phyloP scores from a whole-genome alignment of 2,888 invertebrate genomes.

The Sisyra nigra region DNA sequence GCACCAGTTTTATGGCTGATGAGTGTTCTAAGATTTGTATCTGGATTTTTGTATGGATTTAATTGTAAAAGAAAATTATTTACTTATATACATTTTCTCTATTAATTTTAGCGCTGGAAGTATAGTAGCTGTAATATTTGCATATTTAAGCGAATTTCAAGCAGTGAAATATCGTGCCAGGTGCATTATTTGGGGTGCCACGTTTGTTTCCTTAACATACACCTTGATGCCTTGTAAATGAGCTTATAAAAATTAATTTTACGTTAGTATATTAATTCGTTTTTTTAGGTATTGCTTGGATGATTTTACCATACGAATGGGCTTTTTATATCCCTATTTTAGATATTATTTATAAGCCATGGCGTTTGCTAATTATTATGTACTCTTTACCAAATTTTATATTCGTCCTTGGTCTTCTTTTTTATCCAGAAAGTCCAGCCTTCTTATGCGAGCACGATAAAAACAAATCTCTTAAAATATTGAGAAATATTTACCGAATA shows the following conservation, averaged over 20 bases:
- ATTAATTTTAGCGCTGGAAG: slow-evolving; percentile 24
- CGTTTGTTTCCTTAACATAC: slow-evolving; percentile 25
- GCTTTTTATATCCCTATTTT: slow-evolving; percentile 29
- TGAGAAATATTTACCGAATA: slow-evolving; percentile 21
- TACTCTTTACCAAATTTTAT: slow-evolving; percentile 23
- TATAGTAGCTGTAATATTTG: slow-evolving; percentile 32
- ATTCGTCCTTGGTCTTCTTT: slow-evolving; percentile 17
- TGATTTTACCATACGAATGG: slow-evolving; percentile 21
- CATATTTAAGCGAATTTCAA: slow-evolving; percentile 35
- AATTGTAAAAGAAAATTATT: no score
- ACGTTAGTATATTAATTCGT: background rate
- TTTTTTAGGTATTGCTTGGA: slow-evolving; percentile 20
- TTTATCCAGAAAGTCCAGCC: slow-evolving; percentile 27
- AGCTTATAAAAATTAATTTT: background rate
- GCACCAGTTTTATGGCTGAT: slow-evolving; percentile 32
- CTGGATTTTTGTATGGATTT: slow-evolving; percentile 33
- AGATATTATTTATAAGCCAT: slow-evolving; percentile 24
- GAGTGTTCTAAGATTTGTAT: slow-evolving; percentile 31
- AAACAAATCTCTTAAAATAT: slow-evolving; percentile 19
- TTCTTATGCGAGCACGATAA: slow-evolving; percentile 22
- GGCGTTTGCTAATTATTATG: slow-evolving; percentile 24
- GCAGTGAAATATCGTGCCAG: slow-evolving; percentile 27
- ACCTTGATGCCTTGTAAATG: slow-evolving; percentile 21
- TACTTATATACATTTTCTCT: no score
- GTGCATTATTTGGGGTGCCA: slow-evolving; percentile 25